phyloP scores from a whole-genome alignment of 2,888 invertebrate species.

The Chydorus sphaericus region DNA sequence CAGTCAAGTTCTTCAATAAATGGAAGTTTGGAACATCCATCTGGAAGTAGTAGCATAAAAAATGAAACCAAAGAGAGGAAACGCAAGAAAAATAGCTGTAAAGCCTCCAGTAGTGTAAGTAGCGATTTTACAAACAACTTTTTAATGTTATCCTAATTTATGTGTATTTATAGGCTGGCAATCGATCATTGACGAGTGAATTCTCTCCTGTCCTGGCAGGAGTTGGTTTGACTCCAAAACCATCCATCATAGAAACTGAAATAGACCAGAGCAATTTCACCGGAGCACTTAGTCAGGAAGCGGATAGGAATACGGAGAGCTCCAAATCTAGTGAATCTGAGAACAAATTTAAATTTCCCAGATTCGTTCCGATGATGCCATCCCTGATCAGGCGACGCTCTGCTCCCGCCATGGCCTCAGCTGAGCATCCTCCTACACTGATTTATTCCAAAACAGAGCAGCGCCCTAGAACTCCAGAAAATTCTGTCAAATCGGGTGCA shows the following conservation, averaged over 20 bases:
- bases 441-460: background rate
- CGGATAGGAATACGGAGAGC: background rate
- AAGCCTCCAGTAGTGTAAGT: background rate
- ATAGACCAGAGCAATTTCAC: background rate
- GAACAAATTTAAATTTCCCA: background rate
- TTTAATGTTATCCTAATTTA: background rate
- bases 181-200: background rate
- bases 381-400: background rate
- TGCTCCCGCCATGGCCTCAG: background rate
- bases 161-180: background rate
- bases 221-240: constrained; percentile 9
- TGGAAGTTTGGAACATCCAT: constrained; percentile 8
- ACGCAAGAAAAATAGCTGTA: background rate
- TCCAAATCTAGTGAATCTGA: no score
- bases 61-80: constrained; percentile 24
- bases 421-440: no score
- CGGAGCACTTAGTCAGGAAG: background rate
- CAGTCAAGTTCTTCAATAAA: constrained; percentile 37
- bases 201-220: constrained; percentile 9
- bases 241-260: background rate
- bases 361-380: background rate
- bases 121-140: background rate
- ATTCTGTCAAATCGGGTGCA: background rate
- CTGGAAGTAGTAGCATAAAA: constrained; percentile 26
- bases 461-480: background rate